phyloP scores from a whole-genome alignment of 2,113 vertebrate species.

The Parotia lawesii region DNA sequence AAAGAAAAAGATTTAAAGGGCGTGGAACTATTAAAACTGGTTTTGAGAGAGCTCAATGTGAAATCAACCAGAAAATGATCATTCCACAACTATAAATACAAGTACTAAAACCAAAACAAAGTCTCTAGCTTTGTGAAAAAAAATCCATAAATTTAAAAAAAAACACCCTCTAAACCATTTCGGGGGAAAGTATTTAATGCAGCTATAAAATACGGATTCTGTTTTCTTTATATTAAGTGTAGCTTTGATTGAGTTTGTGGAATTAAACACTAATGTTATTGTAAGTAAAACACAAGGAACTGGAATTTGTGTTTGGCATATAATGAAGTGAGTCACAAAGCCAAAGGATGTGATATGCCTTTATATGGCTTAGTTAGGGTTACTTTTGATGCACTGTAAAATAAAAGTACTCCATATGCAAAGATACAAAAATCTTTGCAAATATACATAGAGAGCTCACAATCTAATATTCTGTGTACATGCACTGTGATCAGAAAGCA shows the following conservation, averaged over 20 bases:
- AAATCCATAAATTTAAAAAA: conserved; percentile 67
- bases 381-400: conserved; percentile 29
- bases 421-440: conserved; percentile 24
- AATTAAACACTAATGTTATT: conserved; percentile 71
- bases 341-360: conserved; percentile 45
- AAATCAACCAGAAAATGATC: conserved; percentile 78
- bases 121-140: conserved; percentile 50
- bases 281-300: conserved; percentile 65
- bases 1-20: conserved; percentile 69
- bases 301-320: conserved; percentile 55
- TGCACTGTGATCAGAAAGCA: neutral
- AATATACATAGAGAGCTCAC: neutral
- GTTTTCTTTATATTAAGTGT: conserved; percentile 72
- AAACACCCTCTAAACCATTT: conserved; percentile 60
- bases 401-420: conserved; percentile 22
- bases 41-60: conserved; percentile 71
- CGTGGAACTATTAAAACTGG: conserved; percentile 68
- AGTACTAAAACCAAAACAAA: conserved; percentile 71
- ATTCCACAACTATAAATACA: conserved; percentile 68
- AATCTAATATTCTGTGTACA: neutral
- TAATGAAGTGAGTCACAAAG: conserved; percentile 56
- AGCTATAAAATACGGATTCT: conserved; percentile 70
- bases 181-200: conserved; percentile 71
- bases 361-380: conserved; percentile 59
- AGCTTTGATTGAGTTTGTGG: conserved; percentile 70